Evolutionary conservation across 2,888 invertebrate species (phyloP).

Genomic region (Hirtodrosophila alboralis): DNA sequence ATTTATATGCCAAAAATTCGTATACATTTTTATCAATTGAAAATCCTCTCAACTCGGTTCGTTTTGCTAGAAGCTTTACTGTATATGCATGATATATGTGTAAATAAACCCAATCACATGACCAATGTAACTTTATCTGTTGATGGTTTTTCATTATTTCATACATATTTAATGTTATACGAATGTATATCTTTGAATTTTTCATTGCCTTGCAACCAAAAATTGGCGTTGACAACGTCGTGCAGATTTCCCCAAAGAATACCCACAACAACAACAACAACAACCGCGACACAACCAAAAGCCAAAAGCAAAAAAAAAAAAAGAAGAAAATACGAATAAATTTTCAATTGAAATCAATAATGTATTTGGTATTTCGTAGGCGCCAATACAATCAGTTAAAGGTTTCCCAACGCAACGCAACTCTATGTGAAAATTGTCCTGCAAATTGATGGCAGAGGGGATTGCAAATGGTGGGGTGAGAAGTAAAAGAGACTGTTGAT

Average conservation of each 20-base stretch:
- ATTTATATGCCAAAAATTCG: no score
- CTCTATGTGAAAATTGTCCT: no score
- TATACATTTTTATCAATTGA: no score
- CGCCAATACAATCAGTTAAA: constrained; percentile 36
- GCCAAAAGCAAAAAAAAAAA: no score
- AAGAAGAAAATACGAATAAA: constrained; percentile 45
- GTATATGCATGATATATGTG: no score
- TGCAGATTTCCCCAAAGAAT: constrained; percentile 47
- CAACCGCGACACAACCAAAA: background rate
- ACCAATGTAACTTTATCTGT: constrained; percentile 32
- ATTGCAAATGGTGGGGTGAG: background rate
- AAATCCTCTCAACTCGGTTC: no score
- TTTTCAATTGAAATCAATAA: constrained; percentile 75
- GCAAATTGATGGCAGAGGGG: background rate
- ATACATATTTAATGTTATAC: constrained; percentile 64
- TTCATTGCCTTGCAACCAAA: constrained; percentile 55
- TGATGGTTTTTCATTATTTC: constrained; percentile 55
- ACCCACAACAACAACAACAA: constrained; percentile 8
- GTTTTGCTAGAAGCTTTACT: no score
- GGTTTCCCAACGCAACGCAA: background rate
- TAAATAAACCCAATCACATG: constrained; percentile 11
- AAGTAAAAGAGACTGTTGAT: constrained; percentile 25
- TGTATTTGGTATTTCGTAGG: constrained; percentile 45
- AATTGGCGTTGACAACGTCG: constrained; percentile 57
- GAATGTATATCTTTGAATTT: constrained; percentile 61